Evolutionary conservation across 2,797 vertebrate species (phyloP).

Genomic region (Staurois parvus): DNA sequence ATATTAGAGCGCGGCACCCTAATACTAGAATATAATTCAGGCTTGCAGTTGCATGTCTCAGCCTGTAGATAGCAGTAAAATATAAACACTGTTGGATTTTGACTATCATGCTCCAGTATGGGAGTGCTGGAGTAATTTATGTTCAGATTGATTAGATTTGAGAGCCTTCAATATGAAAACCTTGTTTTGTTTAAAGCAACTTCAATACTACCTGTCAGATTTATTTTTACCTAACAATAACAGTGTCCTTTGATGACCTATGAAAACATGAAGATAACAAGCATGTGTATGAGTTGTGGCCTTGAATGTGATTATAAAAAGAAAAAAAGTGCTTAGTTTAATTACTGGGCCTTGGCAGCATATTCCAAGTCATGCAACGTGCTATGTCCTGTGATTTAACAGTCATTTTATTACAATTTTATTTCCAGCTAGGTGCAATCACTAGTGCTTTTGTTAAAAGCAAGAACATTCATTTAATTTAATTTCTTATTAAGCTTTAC

Average conservation of each 20-base stretch:
- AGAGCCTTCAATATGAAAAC: too few relatives aligned
- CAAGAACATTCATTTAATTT: too few relatives aligned
- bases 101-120: too few relatives aligned
- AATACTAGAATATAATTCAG: too few relatives aligned
- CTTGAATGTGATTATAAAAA: conserved; percentile 5
- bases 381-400: background rate
- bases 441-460: background rate
- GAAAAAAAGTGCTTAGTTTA: background rate
- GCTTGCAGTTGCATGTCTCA: too few relatives aligned
- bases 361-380: background rate
- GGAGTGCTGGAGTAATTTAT: too few relatives aligned
- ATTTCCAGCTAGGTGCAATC: background rate
- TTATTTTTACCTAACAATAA: conserved; percentile 17
- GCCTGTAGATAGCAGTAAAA: too few relatives aligned
- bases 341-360: background rate
- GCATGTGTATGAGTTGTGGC: background rate
- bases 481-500: too few relatives aligned
- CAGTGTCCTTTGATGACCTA: conserved; percentile 21
- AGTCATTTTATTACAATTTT: background rate
- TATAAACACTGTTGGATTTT: too few relatives aligned
- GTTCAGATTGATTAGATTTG: too few relatives aligned
- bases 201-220: background rate
- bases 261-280: conserved; percentile 3
- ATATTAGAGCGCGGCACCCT: too few relatives aligned
- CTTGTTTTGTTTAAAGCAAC: background rate